Percentiles rank a stretch among this genome's conserved stretches.
Evolutionary conservation across 2,888 invertebrate species (phyloP).

Genomic region (Blastobasis adustella): DNA sequence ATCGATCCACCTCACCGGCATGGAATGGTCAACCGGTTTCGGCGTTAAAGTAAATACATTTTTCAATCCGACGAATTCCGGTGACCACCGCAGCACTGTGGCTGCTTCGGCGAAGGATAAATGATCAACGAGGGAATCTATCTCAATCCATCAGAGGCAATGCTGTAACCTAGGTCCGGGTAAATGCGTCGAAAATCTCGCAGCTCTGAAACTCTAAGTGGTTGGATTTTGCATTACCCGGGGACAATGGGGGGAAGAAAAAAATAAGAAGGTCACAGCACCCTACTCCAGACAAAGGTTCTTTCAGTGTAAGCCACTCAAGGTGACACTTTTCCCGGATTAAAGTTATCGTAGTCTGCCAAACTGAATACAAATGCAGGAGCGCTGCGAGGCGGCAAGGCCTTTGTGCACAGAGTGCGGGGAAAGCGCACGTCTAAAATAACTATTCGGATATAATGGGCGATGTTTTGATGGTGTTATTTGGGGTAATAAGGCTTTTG

Average conservation of each 20-base stretch:
- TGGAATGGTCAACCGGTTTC: too few relatives aligned
- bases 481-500: too few relatives aligned
- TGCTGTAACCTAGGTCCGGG: slow-evolving; percentile 43
- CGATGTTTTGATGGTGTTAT: too few relatives aligned
- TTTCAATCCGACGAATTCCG: slow-evolving; percentile 31
- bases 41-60: slow-evolving; percentile 21
- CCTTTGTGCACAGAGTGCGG: slow-evolving; percentile 2
- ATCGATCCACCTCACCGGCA: too few relatives aligned
- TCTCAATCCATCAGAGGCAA: slow-evolving; percentile 60
- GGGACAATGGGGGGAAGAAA: slow-evolving; percentile 58
- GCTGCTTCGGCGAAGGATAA: slow-evolving; percentile 40
- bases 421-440: too few relatives aligned
- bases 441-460: too few relatives aligned
- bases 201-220: slow-evolving; percentile 32
- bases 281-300: slow-evolving; percentile 65
- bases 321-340: slow-evolving; percentile 72
- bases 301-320: slow-evolving; percentile 66
- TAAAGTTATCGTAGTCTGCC: slow-evolving; percentile 70
- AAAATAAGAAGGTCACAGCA: slow-evolving; percentile 62
- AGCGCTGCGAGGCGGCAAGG: slow-evolving; percentile 13
- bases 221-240: slow-evolving; percentile 54
- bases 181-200: slow-evolving; percentile 43
- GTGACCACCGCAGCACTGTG: slow-evolving; percentile 35
- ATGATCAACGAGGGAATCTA: slow-evolving; percentile 63
- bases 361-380: slow-evolving; percentile 71